Evolutionary conservation across 1,140 invertebrate species (phyloP).

Genomic region (Formica selysi): DNA sequence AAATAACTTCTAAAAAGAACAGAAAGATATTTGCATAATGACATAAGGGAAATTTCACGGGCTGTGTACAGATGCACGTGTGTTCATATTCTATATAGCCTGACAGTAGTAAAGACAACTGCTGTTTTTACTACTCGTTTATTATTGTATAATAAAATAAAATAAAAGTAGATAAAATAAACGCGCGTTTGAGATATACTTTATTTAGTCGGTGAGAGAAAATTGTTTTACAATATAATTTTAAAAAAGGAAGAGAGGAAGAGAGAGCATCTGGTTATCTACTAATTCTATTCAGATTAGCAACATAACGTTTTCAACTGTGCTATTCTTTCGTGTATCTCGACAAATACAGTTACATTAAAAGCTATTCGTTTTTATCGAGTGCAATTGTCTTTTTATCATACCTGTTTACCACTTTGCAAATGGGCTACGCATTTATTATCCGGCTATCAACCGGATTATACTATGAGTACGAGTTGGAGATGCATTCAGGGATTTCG

Average conservation of each 20-base stretch:
- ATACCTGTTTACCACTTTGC: slow-evolving; percentile 14
- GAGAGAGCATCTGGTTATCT: slow-evolving; percentile 29
- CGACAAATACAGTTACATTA: slow-evolving; percentile 43
- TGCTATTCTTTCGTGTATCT: slow-evolving; percentile 21
- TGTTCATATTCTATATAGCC: background rate
- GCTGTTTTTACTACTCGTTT: slow-evolving; percentile 43
- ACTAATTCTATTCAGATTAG: slow-evolving; percentile 56
- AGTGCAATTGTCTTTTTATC: slow-evolving; percentile 38
- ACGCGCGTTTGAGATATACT: background rate
- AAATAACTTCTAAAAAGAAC: slow-evolving; percentile 14
- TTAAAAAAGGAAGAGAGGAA: background rate
- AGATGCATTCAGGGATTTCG: background rate
- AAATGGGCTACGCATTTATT: background rate
- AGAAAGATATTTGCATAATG: slow-evolving; percentile 15
- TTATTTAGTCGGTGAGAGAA: slow-evolving; percentile 30
- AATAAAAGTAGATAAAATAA: slow-evolving; percentile 5
- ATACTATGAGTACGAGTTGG: background rate
- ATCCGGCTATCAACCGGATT: background rate
- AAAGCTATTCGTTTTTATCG: slow-evolving; percentile 47
- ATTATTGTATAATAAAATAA: slow-evolving; percentile 36
- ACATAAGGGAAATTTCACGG: slow-evolving; percentile 17
- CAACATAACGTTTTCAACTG: background rate
- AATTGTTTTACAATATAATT: slow-evolving; percentile 34
- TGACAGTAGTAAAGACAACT: slow-evolving; percentile 18
- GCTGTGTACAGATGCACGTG: slow-evolving; percentile 1